Percentiles rank a stretch among this genome's conserved stretches.
Conservation (phyloP, 2,888 invertebrate genomes). For the Phengaris alcon region DNA sequence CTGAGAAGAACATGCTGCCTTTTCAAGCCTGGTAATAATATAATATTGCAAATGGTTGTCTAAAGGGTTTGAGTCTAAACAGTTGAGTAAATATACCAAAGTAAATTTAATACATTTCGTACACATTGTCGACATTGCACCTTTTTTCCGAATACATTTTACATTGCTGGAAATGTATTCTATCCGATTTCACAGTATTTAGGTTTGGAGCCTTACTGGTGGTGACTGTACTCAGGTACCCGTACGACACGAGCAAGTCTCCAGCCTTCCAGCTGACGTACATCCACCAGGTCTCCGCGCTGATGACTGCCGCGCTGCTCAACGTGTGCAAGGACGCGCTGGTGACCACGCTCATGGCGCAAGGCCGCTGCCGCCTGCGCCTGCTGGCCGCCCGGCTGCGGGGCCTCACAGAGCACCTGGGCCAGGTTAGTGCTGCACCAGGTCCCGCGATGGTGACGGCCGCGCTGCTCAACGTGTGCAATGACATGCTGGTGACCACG, state of each 20-base stretch:
- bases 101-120: no score
- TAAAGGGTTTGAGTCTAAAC: background rate
- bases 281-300: constrained; percentile 61
- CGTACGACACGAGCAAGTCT: constrained; percentile 59
- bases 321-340: constrained; percentile 75
- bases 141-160: no score
- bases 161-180: no score
- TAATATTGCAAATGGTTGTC: background rate
- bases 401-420: constrained; percentile 48
- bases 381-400: constrained; percentile 61
- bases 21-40: constrained; percentile 60
- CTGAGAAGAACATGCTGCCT: constrained; percentile 60
- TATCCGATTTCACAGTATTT: no score
- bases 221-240: constrained; percentile 56
- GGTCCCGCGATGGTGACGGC: constrained; percentile 59
- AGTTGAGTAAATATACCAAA: background rate
- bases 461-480: constrained; percentile 70
- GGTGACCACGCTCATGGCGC: constrained; percentile 66
- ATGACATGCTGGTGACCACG: constrained; percentile 68
- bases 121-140: no score
- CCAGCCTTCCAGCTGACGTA: constrained; percentile 68
- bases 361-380: constrained; percentile 67
- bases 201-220: background rate
- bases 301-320: constrained; percentile 65
- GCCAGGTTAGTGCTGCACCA: constrained; percentile 55